A percentile compares a stretch with the other conserved stretches of the same genome.
These are phyloP conservation scores for Bergia puertoricense DNA, from an alignment of 92 coral and sea anemone species.

Conservation along the genomic window DNA sequence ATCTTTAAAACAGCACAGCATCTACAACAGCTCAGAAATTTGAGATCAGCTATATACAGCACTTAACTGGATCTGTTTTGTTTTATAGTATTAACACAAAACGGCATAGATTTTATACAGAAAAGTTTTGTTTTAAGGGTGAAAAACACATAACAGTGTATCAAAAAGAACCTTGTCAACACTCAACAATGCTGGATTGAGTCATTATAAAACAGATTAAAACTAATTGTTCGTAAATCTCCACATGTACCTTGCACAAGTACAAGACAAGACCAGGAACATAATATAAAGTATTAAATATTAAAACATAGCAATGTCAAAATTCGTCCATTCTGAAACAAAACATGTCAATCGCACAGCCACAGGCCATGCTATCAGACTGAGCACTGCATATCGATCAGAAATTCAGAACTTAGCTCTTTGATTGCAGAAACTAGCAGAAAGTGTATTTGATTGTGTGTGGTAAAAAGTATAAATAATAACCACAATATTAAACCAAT, in stretches of 20 bases:
- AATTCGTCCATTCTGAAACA: conserved; percentile 21
- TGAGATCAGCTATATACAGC: conserved; percentile 36
- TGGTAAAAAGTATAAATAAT: conserved; percentile 21
- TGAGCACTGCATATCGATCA: conserved; percentile 31
- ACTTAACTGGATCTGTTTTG: conserved; percentile 21
- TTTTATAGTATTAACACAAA: conserved; percentile 29
- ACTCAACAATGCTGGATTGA: conserved; percentile 16
- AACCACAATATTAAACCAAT: background rate
- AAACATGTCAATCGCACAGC: conserved; percentile 3
- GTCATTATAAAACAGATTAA: conserved; percentile 13
- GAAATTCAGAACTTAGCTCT: conserved; percentile 12
- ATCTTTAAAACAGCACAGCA: conserved; percentile 14
- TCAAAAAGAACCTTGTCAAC: conserved; percentile 22
- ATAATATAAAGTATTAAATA: conserved; percentile 26
- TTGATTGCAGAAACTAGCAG: conserved; percentile 20
- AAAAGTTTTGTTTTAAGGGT: conserved; percentile 32
- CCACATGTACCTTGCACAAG: conserved; percentile 23
- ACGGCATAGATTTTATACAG: conserved; percentile 21
- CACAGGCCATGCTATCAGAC: conserved; percentile 35
- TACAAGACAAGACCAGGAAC: conserved; percentile 27
- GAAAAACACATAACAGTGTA: conserved; percentile 20
- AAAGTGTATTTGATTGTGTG: conserved; percentile 16
- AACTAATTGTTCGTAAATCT: conserved; percentile 26
- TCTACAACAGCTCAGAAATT: conserved; percentile 11
- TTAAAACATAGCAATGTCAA: conserved; percentile 26